A percentile compares a stretch with the other conserved stretches of the same genome.
Conservation (phyloP, 64 coral and sea anemone genomes). For the Porites australiensis region DNA sequence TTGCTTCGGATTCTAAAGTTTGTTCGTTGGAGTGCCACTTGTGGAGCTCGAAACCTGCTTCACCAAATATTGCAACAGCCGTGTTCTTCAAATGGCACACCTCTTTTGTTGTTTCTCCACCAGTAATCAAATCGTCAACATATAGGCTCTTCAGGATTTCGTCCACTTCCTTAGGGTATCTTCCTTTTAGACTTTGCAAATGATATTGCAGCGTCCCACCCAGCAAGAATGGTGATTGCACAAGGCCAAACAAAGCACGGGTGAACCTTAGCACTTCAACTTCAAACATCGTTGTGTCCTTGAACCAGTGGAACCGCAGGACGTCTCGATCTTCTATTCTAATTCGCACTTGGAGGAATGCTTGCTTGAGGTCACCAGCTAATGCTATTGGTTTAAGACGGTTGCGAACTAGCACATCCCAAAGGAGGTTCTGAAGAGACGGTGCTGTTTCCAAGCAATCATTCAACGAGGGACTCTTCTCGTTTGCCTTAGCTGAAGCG, state of each 20-base stretch:
- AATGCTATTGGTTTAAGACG: constrained; percentile 19
- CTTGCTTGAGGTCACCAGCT: constrained; percentile 69
- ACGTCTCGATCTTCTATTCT: neutral
- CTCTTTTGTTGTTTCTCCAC: constrained; percentile 33
- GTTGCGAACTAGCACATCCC: constrained; percentile 22
- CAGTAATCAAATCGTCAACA: constrained; percentile 68
- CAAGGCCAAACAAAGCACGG: constrained; percentile 51
- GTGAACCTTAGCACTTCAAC: constrained; percentile 37
- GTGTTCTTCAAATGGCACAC: constrained; percentile 29
- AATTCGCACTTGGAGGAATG: constrained; percentile 50
- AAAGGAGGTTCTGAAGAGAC: constrained; percentile 38
- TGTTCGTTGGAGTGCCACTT: constrained; percentile 56
- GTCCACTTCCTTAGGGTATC: constrained; percentile 28
- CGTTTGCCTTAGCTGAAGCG: neutral
- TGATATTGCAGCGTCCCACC: constrained; percentile 51
- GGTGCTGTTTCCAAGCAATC: constrained; percentile 69
- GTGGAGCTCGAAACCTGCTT: constrained; percentile 45
- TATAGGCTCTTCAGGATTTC: constrained; percentile 71
- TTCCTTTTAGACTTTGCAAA: neutral
- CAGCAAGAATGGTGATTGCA: constrained; percentile 58
- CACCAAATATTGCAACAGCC: constrained; percentile 4
- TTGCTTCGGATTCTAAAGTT: neutral
- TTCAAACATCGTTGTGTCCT: neutral
- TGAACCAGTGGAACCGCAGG: constrained; percentile 49
- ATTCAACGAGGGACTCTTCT: constrained; percentile 40